Base-by-base conservation (phyloP, 2,888 invertebrate species). In the Siphlonurus alternatus region DNA sequence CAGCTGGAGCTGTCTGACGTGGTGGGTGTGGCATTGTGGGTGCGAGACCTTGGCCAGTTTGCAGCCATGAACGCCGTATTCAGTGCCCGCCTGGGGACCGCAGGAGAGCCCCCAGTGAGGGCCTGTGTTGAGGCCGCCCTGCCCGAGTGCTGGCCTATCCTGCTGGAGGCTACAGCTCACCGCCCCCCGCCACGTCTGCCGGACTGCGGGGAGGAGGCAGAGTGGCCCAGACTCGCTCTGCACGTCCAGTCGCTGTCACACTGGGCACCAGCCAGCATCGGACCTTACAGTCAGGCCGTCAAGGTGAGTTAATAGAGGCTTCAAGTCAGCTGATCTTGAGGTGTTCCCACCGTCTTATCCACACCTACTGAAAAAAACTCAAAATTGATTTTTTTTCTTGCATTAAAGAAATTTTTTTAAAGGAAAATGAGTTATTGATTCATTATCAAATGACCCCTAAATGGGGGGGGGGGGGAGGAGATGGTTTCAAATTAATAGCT, bases 241-340 rank as follows among this genome's bases (percentile, higher is more conserved):
- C 95, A 96, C 74, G 94, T 96, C 54, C 95, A 95, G 77, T 89
- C 94, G 67, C 85, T 95, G 70, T 95, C 94, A 25, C 94, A 96
- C 75, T 96, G 96, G 96, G 94, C 95, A n/a, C 95, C 96, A 0
- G 94, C 95, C 66, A 95, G 93, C 74, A 95, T 96, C 70, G 96
- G 95, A 60, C 95, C 96, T 3, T 96, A 96, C 74, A 95, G 95
- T 74, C 96, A 96, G 78, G 89, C 91, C 1, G 83, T 90, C 66
- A 84, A 87, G 80, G 91, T 91, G 76, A 76, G 77, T 71, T 66
- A 51, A 20, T 15, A 20, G 53, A 62, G 24, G 25, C 25, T n/a
- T n/a, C n/a, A n/a, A n/a, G n/a, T n/a, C n/a, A n/a, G n/a, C n/a
- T n/a, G n/a, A n/a, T n/a, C n/a, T 20, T 54, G n/a, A 20, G 24